phyloP scores from a whole-genome alignment of 2,797 vertebrate genomes.

The Heterohyrax brucei region DNA sequence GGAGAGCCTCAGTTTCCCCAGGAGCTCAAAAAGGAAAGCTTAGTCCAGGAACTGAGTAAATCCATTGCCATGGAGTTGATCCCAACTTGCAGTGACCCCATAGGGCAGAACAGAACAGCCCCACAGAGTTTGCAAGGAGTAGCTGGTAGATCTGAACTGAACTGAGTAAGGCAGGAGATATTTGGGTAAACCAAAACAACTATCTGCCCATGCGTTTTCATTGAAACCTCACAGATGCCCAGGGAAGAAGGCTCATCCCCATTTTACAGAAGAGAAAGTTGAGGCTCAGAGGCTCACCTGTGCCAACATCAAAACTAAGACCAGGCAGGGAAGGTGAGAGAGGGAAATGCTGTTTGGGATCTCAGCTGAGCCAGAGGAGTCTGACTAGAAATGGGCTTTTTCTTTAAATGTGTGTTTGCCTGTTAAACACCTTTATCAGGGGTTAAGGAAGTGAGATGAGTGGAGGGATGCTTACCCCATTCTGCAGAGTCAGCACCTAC shows the following conservation, averaged over 20 bases:
- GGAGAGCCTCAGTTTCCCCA: background rate
- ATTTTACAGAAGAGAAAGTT: background rate
- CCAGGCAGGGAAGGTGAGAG: rapidly evolving
- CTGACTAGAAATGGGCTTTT: background rate
- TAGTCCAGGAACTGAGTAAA: background rate
- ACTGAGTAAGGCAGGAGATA: background rate
- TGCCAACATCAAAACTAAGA: background rate
- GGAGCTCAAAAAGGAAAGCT: background rate
- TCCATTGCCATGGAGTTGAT: no score
- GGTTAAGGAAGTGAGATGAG: background rate
- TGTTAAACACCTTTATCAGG: conserved; percentile 3
- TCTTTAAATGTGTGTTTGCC: conserved; percentile 21
- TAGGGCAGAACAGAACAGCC: no score
- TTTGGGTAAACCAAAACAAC: background rate
- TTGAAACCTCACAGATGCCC: rapidly evolving
- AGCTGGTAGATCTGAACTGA: no score
- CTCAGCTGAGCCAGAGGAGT: background rate
- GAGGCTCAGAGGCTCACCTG: background rate
- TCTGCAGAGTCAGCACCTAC: background rate
- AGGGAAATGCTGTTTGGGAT: background rate
- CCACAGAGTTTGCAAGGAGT: no score
- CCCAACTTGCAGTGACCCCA: no score
- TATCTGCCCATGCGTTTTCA: rapidly evolving
- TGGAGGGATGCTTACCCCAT: background rate
- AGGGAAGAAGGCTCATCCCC: background rate